phyloP scores from a whole-genome alignment of 2,797 vertebrate genomes.

The Sparidentex hasta region DNA sequence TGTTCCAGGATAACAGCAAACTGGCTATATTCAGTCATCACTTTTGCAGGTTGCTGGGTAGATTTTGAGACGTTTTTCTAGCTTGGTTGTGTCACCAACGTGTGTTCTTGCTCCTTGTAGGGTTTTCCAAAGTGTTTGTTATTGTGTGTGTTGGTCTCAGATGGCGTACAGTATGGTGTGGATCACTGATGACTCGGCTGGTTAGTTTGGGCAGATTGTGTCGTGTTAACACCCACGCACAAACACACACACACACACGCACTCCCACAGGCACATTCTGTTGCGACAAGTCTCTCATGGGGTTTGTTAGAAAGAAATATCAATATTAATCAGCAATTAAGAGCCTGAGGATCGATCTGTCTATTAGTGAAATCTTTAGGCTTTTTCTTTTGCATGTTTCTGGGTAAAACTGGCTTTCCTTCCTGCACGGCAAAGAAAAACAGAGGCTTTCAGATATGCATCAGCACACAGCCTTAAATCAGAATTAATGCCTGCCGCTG shows the following conservation, averaged over 20 bases:
- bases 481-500: slow-evolving; percentile 41
- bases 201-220: slow-evolving; percentile 65
- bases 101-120: background rate
- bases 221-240: slow-evolving; percentile 65
- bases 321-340: slow-evolving; percentile 18
- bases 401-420: background rate
- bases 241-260: slow-evolving; percentile 41
- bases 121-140: slow-evolving; percentile 11
- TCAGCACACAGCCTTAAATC: slow-evolving; percentile 32
- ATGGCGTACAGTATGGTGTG: slow-evolving; percentile 66
- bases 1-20: slow-evolving; percentile 12
- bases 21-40: background rate
- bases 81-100: background rate
- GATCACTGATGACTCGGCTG: slow-evolving; percentile 55
- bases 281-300: slow-evolving; percentile 20
- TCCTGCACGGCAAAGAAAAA: background rate
- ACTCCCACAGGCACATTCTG: slow-evolving; percentile 55
- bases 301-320: slow-evolving; percentile 3
- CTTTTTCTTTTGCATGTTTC: background rate
- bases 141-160: slow-evolving; percentile 46
- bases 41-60: background rate
- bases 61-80: background rate
- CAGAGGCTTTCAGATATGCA: slow-evolving; percentile 33
- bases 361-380: background rate
- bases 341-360: slow-evolving; percentile 1